A percentile compares a stretch with the other conserved stretches of the same genome.
phyloP scores from a whole-genome alignment of 2,888 invertebrate genomes.

The Dichetophora obliterata region DNA sequence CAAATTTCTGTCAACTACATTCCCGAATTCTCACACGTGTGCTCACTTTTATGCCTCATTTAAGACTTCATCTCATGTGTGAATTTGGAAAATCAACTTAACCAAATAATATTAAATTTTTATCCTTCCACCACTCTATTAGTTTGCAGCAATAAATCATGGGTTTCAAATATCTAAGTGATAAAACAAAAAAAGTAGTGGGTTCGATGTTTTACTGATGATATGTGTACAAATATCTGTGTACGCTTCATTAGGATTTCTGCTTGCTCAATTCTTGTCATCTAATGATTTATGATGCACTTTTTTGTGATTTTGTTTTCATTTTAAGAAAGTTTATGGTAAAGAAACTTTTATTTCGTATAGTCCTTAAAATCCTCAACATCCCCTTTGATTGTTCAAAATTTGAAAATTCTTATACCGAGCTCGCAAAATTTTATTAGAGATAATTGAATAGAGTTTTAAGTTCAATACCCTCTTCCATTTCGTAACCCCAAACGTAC shows the following conservation, averaged over 20 bases:
- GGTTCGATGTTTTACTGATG: constrained; percentile 3
- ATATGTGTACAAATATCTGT: neutral
- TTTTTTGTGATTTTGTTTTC: neutral
- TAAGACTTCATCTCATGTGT: constrained; percentile 46
- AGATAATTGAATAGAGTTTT: no score
- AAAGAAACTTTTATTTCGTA: no score
- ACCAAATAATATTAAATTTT: constrained; percentile 40
- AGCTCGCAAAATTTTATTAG: no score
- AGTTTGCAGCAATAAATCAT: constrained; percentile 13
- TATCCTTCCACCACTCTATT: neutral
- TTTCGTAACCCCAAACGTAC: no score
- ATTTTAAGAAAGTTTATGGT: no score
- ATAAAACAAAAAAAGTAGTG: neutral
- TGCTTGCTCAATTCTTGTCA: neutral
- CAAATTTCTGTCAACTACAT: neutral
- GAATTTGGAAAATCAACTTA: constrained; percentile 47
- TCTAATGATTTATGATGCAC: neutral
- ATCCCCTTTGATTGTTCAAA: no score
- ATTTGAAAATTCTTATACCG: no score
- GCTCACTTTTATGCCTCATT: constrained; percentile 34
- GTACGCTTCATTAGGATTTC: neutral
- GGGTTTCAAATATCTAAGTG: neutral
- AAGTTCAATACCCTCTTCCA: no score
- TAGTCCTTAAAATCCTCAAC: no score
- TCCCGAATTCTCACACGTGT: neutral